Evolutionary conservation across 2,888 invertebrate species (phyloP), one percentile per base, ranked within the genome.

Genomic region (Saturnia pavonia): DNA sequence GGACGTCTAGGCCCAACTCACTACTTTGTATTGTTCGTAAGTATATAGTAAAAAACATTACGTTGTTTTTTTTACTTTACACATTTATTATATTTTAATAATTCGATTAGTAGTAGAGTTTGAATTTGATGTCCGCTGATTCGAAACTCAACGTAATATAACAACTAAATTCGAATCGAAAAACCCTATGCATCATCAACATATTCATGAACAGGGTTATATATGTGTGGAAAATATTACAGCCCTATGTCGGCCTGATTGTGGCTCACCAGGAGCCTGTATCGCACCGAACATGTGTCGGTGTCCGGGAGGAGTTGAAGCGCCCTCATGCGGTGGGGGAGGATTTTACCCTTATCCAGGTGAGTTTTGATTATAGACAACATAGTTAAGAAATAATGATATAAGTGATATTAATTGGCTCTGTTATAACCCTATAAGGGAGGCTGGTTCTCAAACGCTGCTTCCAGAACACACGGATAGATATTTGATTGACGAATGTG

Each of bases 21-120:
- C 95, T 96, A 75, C 94, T 97, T 69, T 98, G 98, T 90, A 95
- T 97, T 82, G 96, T 97, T 81, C 97, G 97, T 98, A 95, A 97
- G 97, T 96, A 88, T 27, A 88, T 27, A 34, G 11, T 3, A n/a
- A 25, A 12, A 57, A 0, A 12, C n/a, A 25, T 25, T 57, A 25
- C 19, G 12, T 25, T 25, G 7, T 22, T 54, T 9, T 22, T 19
- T 51, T 51, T 19, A 16, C 1, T 16, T 6, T 51, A 16, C 19
- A 16, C 19, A 51, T 45, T n/a, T n/a, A n/a, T n/a, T n/a, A n/a
- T n/a, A n/a, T n/a, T n/a, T n/a, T n/a, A n/a, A n/a, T n/a, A n/a
- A n/a, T n/a, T n/a, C n/a, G n/a, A n/a, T n/a, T n/a, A n/a, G n/a
- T n/a, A n/a, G n/a, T n/a, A n/a, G n/a, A n/a, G n/a, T n/a, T n/a